Conservation (phyloP, 2,797 vertebrate species). For the Cossypha heuglini region DNA sequence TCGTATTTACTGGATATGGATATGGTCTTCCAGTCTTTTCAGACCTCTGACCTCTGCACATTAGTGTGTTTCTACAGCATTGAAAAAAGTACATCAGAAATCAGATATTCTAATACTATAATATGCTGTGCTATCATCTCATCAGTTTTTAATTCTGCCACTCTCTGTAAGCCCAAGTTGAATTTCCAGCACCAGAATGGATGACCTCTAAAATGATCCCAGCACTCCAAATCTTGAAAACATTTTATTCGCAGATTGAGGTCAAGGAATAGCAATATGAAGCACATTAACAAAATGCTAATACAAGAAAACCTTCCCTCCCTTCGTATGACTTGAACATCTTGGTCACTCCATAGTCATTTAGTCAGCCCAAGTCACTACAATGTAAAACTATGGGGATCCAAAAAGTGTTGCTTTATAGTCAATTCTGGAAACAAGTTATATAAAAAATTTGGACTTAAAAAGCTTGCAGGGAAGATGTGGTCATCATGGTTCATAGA, state of each 20-base stretch:
- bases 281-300: not conserved
- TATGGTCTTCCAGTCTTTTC: not conserved
- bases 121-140: not conserved
- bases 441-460: not conserved
- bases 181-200: not conserved
- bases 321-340: not conserved
- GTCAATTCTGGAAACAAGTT: not conserved
- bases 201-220: not conserved
- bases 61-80: not conserved
- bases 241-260: not conserved
- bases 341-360: not conserved
- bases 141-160: not conserved
- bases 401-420: not conserved
- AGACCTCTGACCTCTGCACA: not conserved
- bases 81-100: not conserved
- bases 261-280: not conserved
- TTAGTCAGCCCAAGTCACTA: not conserved
- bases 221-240: not conserved
- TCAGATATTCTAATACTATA: not conserved
- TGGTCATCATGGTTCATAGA: not conserved
- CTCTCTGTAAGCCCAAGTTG: not conserved
- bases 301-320: not conserved
- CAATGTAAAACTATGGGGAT: not conserved
- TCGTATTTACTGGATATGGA: not conserved
- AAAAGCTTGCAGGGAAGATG: not conserved